Base-by-base conservation (phyloP, 1,140 invertebrate species). In the Bicyclus anynana region DNA sequence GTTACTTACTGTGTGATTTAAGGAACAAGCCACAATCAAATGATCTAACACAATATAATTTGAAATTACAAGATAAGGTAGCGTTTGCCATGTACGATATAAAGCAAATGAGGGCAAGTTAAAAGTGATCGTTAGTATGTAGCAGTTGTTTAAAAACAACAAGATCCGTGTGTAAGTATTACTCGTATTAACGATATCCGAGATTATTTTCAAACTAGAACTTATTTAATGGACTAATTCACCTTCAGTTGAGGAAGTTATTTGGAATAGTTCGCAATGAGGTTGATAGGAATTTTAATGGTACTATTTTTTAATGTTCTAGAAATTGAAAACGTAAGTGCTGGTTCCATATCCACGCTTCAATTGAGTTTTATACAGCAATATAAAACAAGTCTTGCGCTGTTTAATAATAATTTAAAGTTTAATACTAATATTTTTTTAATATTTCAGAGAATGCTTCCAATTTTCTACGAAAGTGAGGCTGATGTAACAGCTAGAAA, bases 121-220 rank as follows among this genome's bases (percentile, higher is more conserved):
- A 33, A 42, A 47, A 49, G 9, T 17, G 13, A 48, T 23, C 17
- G 16, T n/a, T n/a, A n/a, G 13, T 20, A 21, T 20, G 40, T 20
- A 10, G 37, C 51, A 48, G 62, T 57, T 70, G 59, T 67, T 67
- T 73, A 57, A 62, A 50, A 79, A 77, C 69, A 75, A 56, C 35
- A 47, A 9, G 27, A 27, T 13, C 52, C 33, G 51, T 68, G 67
- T 74, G 70, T 72, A 57, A 51, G 29, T 62, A 71, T 65, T 58
- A 65, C 64, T 75, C 67, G 63, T 67, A 73, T 78, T 63, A 58
- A 70, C 60, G 64, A 65, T 68, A 80, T 56, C 49, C 12, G 63
- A 72, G 27, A 18, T 29, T 73, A 72, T 82, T 80, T 80, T 73
- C 65, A 78, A 74, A 55, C 59, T 54, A 17, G 47, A 65, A 55